phyloP scores from a whole-genome alignment of 2,113 vertebrate species.

The Megaceryle torquata region DNA sequence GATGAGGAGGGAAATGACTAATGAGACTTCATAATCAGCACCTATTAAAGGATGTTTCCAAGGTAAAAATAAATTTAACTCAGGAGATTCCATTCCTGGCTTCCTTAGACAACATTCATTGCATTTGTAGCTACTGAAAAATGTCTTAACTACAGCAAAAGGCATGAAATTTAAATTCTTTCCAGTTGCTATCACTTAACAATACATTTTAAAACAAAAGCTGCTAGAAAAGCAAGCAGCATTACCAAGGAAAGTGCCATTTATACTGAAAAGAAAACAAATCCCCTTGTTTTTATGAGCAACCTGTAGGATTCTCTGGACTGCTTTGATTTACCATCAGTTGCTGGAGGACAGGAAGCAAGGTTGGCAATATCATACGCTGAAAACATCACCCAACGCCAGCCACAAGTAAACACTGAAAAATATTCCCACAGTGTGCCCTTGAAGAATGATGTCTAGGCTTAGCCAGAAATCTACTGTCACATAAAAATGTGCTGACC shows the following conservation, averaged over 20 bases:
- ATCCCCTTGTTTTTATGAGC: background rate
- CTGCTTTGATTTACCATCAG: background rate
- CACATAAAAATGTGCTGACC: background rate
- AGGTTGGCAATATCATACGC: background rate
- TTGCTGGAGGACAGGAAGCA: slow-evolving; percentile 18
- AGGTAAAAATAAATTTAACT: background rate
- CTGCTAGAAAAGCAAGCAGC: background rate
- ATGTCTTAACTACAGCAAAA: background rate
- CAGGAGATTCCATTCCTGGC: background rate
- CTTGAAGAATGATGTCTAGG: background rate
- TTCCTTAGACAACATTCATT: background rate
- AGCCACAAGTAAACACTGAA: background rate
- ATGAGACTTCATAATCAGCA: background rate
- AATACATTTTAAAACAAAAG: slow-evolving; percentile 1
- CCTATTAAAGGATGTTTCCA: slow-evolving; percentile 9
- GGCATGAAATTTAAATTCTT: background rate
- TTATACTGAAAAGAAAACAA: background rate
- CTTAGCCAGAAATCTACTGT: background rate
- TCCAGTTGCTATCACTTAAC: background rate
- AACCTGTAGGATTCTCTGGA: slow-evolving; percentile 61
- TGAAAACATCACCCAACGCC: background rate
- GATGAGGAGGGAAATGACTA: slow-evolving; percentile 5
- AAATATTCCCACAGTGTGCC: background rate
- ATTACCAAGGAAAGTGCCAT: background rate
- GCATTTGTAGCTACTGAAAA: background rate